These are phyloP conservation scores for Acheta domesticus DNA, from an alignment of 2,888 invertebrate genomes.

Conservation along the genomic window DNA sequence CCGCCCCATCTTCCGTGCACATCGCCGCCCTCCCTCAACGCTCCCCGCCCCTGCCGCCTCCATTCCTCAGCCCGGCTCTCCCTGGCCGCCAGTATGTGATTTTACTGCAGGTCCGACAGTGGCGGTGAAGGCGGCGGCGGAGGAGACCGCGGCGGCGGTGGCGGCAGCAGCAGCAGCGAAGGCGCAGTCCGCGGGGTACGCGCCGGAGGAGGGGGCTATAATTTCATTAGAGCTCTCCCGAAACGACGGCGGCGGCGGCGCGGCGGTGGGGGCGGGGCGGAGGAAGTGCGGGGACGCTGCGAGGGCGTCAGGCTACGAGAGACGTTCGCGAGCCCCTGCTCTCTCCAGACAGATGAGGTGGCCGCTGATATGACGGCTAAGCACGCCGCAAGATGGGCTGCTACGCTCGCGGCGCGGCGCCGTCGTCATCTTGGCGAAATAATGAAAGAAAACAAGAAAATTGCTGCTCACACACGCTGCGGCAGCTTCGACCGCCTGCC, in stretches of 20 bases:
- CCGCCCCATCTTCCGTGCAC: slow-evolving; percentile 19
- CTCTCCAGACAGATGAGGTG: slow-evolving; percentile 18
- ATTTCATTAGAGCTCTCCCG: slow-evolving; percentile 52
- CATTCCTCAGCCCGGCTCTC: background rate
- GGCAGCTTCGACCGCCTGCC: background rate
- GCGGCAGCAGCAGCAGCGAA: background rate
- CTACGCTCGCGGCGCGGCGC: background rate
- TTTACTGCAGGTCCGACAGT: background rate
- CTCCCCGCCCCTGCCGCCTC: slow-evolving; percentile 21
- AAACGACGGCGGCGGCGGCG: background rate
- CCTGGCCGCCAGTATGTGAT: slow-evolving; percentile 18
- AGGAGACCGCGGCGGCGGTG: background rate
- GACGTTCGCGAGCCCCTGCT: background rate
- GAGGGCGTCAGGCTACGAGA: too few relatives aligned
- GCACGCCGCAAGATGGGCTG: slow-evolving; percentile 33
- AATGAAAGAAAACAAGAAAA: slow-evolving; percentile 18
- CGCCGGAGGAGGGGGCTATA: slow-evolving; percentile 47
- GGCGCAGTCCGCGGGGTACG: background rate
- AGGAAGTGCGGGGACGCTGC: background rate
- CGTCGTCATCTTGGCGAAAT: background rate
- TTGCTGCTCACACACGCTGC: background rate
- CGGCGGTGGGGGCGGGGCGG: background rate
- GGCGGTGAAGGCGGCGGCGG: background rate
- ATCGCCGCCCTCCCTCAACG: slow-evolving; percentile 21
- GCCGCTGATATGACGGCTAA: slow-evolving; percentile 30